Conservation (phyloP, 2,888 invertebrate species). For the Pristionchus fissidentatus region DNA sequence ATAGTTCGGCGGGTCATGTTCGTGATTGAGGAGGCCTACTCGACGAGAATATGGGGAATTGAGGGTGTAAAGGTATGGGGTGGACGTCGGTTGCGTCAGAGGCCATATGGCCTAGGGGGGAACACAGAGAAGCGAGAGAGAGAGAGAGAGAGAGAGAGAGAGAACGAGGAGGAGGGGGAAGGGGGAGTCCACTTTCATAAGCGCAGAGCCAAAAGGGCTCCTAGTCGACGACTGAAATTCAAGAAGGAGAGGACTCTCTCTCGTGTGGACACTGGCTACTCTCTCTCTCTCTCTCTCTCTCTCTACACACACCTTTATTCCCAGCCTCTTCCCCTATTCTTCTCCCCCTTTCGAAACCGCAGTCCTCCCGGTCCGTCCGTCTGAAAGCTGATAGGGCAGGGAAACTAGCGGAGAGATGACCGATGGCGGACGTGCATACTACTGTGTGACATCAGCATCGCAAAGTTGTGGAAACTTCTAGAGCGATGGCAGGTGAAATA, state of each 20-base stretch:
- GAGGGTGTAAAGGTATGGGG: conserved; percentile 33
- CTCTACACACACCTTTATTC: not conserved
- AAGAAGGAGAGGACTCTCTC: conserved; percentile 18
- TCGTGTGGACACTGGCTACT: not conserved
- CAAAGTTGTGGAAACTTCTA: too few species aligned
- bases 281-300: too few species aligned
- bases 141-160: not conserved
- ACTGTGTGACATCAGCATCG: too few species aligned
- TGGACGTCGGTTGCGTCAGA: conserved; percentile 32
- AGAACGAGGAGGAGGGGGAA: not conserved
- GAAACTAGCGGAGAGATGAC: too few species aligned
- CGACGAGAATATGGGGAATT: too few species aligned
- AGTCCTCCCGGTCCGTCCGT: too few species aligned
- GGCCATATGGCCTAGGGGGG: conserved; percentile 23
- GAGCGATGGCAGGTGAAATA: too few species aligned
- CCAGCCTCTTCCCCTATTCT: not conserved
- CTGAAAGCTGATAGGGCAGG: too few species aligned
- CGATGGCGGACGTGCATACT: too few species aligned
- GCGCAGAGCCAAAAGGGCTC: not conserved
- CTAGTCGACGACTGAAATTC: conserved; percentile 5
- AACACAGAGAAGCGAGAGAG: not conserved
- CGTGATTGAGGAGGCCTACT: not conserved
- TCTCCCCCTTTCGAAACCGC: too few species aligned
- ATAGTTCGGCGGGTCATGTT: not conserved
- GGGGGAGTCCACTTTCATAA: conserved; percentile 37